Conservation (phyloP, 2,113 vertebrate genomes). For the Bufo gargarizans region DNA sequence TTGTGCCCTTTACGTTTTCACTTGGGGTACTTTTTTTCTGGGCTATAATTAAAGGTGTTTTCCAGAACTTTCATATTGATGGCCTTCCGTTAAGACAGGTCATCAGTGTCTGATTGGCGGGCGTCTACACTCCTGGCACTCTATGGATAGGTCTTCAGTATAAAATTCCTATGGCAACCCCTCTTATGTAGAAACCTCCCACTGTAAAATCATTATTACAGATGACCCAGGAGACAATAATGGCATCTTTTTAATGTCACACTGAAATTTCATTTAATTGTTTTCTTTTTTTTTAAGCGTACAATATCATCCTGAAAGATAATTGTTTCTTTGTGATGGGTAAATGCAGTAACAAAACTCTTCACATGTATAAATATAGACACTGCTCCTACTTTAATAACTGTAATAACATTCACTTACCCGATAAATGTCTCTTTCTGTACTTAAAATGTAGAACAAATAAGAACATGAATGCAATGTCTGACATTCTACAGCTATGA, state of each 20-base stretch:
- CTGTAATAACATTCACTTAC: background rate
- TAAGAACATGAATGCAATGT: background rate
- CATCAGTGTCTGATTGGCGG: too few relatives aligned
- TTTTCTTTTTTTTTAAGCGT: background rate
- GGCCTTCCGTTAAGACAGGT: too few relatives aligned
- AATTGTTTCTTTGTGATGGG: slow-evolving; percentile 6
- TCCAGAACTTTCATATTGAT: too few relatives aligned
- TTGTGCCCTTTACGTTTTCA: background rate
- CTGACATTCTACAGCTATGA: background rate
- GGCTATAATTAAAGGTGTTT: background rate
- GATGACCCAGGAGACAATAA: background rate
- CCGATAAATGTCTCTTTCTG: slow-evolving; percentile 4
- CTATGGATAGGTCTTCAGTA: too few relatives aligned
- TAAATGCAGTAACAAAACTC: background rate
- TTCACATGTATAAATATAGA: background rate
- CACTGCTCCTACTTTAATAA: background rate
- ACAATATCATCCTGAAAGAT: background rate
- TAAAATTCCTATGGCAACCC: too few relatives aligned
- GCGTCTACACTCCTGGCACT: too few relatives aligned
- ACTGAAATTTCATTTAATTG: background rate
- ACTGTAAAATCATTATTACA: too few relatives aligned
- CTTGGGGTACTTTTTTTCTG: too few relatives aligned
- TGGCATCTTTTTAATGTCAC: background rate
- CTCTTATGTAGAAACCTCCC: too few relatives aligned
- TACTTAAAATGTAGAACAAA: background rate